Base-by-base conservation (phyloP, 1,140 invertebrate species). In the Diplogasteroides magnus region DNA sequence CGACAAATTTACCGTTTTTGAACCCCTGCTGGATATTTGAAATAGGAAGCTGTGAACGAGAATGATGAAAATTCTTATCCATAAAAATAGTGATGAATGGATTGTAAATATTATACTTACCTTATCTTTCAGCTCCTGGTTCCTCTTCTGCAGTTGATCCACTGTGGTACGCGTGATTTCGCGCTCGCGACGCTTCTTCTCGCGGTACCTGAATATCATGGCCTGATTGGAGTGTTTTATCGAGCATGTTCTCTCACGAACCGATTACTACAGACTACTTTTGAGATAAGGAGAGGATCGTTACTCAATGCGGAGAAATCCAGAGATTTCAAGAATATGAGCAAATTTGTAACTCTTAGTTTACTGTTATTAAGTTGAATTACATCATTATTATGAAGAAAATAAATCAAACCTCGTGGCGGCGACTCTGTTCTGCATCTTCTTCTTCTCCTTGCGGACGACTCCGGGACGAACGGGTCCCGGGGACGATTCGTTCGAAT, bases 371-470 rank as follows among this genome's bases (percentile, higher is more conserved):
- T n/a, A n/a, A n/a, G n/a, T n/a, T n/a, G n/a, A n/a, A n/a, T n/a
- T n/a, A n/a, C n/a, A n/a, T n/a, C n/a, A n/a, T n/a, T n/a, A n/a
- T n/a, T n/a, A n/a, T n/a, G n/a, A n/a, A n/a, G n/a, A n/a, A n/a
- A n/a, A n/a, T n/a, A n/a, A n/a, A n/a, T n/a, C n/a, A n/a, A 19
- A 48, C 37, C 37, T 48, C 37, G 37, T 48, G 37, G 37, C 37
- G 37, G 37, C 37, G 37, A 48, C 37, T 48, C 37, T 48, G 37
- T 48, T 48, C 37, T 48, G 37, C 37, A 48, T 48, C 37, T 48
- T 48, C 37, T 48, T 48, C 37, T 19, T 48, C 19, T 48, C 37
- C 37, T 48, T 48, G 37, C 37, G 37, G 37, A 19, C 19, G n/a
- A n/a, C n/a, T n/a, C n/a, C n/a, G 37, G 37, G 37, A 48, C 37